phyloP scores from a whole-genome alignment of 23 tunicate species.

The Botrylloides violaceus region DNA sequence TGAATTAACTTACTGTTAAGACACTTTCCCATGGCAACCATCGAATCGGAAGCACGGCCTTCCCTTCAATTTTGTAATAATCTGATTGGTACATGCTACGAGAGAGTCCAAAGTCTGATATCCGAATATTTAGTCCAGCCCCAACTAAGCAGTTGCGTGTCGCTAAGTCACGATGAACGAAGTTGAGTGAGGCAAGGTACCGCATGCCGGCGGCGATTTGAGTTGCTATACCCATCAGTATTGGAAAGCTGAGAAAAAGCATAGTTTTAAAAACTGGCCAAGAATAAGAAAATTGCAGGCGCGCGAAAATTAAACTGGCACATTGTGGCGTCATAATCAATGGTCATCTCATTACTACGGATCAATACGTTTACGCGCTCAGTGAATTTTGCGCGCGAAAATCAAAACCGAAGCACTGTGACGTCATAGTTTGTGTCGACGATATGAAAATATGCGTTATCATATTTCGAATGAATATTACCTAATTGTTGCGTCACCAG shows the following conservation, averaged over 20 bases:
- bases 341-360: neutral
- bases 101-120: slow-evolving; percentile 96
- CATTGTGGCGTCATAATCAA: neutral
- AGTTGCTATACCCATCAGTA: slow-evolving; percentile 30
- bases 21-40: slow-evolving; percentile 95
- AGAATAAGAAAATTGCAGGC: neutral
- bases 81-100: slow-evolving; percentile 90
- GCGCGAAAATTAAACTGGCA: neutral
- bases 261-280: too few relatives aligned
- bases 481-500: neutral
- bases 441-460: too few relatives aligned
- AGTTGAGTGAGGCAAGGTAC: slow-evolving; percentile 68
- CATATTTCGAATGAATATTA: too few relatives aligned
- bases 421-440: too few relatives aligned
- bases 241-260: neutral
- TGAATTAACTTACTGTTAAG: slow-evolving; percentile 1
- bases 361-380: too few relatives aligned
- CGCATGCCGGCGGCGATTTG: slow-evolving; percentile 84
- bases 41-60: slow-evolving; percentile 80
- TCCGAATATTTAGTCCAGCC: slow-evolving; percentile 39
- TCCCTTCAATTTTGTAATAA: slow-evolving; percentile 80
- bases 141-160: slow-evolving; percentile 87
- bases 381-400: too few relatives aligned
- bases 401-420: too few relatives aligned
- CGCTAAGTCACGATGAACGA: slow-evolving; percentile 97